Base-by-base conservation (phyloP, 2,797 vertebrate genomes). In the Sandelia bainsii region DNA sequence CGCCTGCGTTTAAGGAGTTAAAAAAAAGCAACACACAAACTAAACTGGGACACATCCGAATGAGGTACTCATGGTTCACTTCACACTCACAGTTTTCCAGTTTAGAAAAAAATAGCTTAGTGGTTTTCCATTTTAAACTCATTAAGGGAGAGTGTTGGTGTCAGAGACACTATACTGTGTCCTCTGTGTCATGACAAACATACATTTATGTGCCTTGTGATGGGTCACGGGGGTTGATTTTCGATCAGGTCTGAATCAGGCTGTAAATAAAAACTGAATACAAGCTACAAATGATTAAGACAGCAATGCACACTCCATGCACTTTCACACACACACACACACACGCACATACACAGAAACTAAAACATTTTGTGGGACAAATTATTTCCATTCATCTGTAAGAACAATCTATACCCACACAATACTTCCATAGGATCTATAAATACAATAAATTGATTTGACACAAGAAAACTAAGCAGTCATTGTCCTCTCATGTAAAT, bases 61-160 rank as follows among this genome's bases (percentile, higher is more conserved):
- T 92, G 94, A 95, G 94, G 93, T 93, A 94, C 91, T 90, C 88
- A 90, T 49, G 92, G 92, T 94, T 93, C 88, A 92, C 86, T 92
- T 92, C 89, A 91, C 88, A 87, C 92, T 87, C 88, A 89, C 88
- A 84, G 75, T 79, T 86, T 87, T 86, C 89, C 85, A 79, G 80
- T 87, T 88, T 23, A 73, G 64, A 70, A 68, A 82, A 77, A 75
- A 82, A 72, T 83, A 91, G 88, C 91, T 92, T 90, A 91, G 92
- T 94, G 91, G 91, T 92, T 94, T 91, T 92, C 75, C 71, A 81
- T 89, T 87, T 87, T 79, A 77, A 90, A 86, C 89, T 84, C 49
- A 81, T 87, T 72, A 71, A 68, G 50, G 63, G 77, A 79, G 56
- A 75, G 67, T 62, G 68, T 82, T 57, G 72, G 60, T 72, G 79